Evolutionary conservation across 2,113 vertebrate species (phyloP), one percentile per base, ranked within the genome.

Genomic region (Brachyistius frenatus): DNA sequence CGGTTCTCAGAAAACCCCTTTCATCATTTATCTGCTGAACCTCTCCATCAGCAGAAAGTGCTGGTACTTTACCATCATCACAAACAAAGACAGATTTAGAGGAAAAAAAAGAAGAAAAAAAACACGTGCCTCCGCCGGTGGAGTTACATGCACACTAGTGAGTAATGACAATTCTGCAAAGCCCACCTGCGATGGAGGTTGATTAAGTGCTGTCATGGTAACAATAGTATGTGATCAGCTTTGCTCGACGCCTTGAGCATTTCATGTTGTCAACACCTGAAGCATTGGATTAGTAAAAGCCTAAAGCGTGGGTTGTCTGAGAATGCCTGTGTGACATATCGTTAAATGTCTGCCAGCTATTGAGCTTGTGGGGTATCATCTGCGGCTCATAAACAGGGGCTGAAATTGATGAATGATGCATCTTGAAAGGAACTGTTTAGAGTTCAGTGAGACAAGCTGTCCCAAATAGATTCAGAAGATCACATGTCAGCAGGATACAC

Each of bases 401-500:
- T 88, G 91, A 93, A 93, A 93, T 87, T 95, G 94, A 95, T 94
- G 86, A 93, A 95, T 93, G 93, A 92, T 87, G 90, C 81, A 79
- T 89, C 92, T 92, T 90, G 71, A 91, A 93, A 92, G 87, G 89
- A 92, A 90, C 88, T 93, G 93, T 92, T 91, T 90, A 90, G 91
- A 90, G 92, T 89, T 94, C 87, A 87, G 88, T 66, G 87, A 93
- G 93, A 92, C 86, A 88, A 93, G 88, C 88, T 85, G 80, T 93
- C 93, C 92, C 88, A 78, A 89, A 94, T 93, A 94, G 93, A 94
- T 93, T 91, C 84, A 75, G 88, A 91, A 90, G 93, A 93, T 95
- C 94, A 85, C 92, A 90, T 95, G 92, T 95, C 94, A 87, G 87
- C 94, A 94, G 93, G 92, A 95, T 93, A 91, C 91, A 86, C 89